Evolutionary conservation across 2,113 vertebrate species (phyloP).

Genomic region (Malurus elegans): DNA sequence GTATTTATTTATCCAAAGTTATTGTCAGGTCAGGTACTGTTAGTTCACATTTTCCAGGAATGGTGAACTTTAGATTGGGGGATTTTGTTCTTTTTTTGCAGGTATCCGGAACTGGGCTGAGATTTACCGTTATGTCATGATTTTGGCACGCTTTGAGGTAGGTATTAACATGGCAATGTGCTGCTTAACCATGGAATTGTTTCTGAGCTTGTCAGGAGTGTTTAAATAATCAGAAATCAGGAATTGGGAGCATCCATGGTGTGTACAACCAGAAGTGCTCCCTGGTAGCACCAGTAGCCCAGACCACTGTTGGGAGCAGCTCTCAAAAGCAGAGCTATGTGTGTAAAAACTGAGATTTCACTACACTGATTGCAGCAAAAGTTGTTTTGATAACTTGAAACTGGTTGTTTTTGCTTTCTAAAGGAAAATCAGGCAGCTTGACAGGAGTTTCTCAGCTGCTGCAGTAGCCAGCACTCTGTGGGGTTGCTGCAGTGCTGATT

Average conservation of each 20-base stretch:
- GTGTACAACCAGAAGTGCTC: background rate
- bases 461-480: background rate
- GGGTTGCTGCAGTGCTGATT: background rate
- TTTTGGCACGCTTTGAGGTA: slow-evolving; percentile 58
- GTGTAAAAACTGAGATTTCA: background rate
- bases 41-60: background rate
- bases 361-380: background rate
- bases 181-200: background rate
- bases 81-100: background rate
- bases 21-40: background rate
- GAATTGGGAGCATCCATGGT: fast-evolving
- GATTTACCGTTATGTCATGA: slow-evolving; percentile 55
- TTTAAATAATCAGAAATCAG: background rate
- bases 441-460: background rate
- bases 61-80: background rate
- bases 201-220: background rate
- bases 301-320: background rate
- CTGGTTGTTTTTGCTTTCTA: background rate
- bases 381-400: background rate
- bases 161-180: background rate
- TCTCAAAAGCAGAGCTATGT: background rate
- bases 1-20: background rate
- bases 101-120: slow-evolving; percentile 57
- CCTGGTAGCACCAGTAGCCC: background rate
- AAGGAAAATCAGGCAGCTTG: background rate